A percentile compares a stretch with the other conserved stretches of the same genome.
Conservation (phyloP, 2,113 vertebrate species). For the Amblyopsis rosae region DNA sequence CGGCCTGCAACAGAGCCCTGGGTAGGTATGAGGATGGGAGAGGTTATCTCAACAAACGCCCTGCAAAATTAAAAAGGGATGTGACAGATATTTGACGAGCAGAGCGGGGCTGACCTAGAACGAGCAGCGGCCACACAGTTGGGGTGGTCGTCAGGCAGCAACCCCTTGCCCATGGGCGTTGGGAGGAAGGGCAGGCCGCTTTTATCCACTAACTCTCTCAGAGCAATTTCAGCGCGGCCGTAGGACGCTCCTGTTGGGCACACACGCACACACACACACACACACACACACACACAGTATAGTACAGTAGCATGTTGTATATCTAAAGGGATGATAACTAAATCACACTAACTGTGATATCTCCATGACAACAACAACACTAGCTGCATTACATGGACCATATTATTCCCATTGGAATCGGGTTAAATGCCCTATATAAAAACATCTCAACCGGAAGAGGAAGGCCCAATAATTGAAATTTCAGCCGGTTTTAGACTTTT, state of each 20-base stretch:
- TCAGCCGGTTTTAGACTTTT: no score
- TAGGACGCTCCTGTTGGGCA: conserved; percentile 86
- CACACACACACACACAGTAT: no score
- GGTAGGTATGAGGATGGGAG: no score
- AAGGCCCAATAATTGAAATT: no score
- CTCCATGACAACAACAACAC: not conserved
- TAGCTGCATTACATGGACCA: no score
- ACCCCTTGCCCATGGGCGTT: conserved; percentile 97
- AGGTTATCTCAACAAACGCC: no score
- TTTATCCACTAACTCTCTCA: conserved; percentile 83
- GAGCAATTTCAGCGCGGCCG: conserved; percentile 81
- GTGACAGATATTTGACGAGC: no score
- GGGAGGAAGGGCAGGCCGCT: conserved; percentile 89
- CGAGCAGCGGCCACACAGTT: conserved; percentile 91
- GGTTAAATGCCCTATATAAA: no score
- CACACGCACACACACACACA: not conserved
- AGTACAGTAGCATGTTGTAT: not conserved
- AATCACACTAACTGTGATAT: not conserved
- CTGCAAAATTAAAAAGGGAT: not conserved
- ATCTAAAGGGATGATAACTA: not conserved
- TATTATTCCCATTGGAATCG: no score
- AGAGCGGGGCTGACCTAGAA: conserved; percentile 78
- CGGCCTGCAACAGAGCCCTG: conserved; percentile 90
- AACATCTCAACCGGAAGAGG: no score
- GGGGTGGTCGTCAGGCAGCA: conserved; percentile 89